Evolutionary conservation across 2,888 invertebrate genomes (phyloP).

Genomic region (Oligia latruncula): DNA sequence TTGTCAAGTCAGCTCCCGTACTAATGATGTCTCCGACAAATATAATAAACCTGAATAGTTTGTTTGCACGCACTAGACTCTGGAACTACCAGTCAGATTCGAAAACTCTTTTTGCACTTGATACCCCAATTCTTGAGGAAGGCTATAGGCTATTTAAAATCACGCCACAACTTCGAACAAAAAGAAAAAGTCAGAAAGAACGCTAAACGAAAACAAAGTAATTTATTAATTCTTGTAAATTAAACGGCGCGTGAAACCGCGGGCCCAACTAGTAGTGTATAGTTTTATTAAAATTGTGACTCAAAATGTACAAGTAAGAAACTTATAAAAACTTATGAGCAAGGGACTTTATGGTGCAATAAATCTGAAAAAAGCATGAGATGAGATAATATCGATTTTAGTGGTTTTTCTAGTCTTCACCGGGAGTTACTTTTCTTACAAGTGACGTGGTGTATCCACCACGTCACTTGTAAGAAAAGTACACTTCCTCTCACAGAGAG

Average conservation of each 20-base stretch:
- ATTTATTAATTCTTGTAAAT: not conserved
- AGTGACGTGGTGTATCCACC: not conserved
- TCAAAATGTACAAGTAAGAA: not conserved
- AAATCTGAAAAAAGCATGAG: not conserved
- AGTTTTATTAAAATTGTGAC: not conserved
- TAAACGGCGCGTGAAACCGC: not conserved
- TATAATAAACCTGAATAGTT: not conserved
- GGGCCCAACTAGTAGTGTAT: too few species aligned
- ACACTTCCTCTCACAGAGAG: not conserved
- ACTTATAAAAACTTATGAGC: not conserved
- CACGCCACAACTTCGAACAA: too few species aligned
- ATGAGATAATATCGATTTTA: not conserved
- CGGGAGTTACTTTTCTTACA: not conserved
- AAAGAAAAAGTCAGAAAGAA: not conserved
- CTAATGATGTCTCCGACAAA: too few species aligned
- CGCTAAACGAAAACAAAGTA: not conserved
- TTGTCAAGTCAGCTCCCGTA: too few species aligned
- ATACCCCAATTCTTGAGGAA: not conserved
- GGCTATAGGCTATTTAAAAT: not conserved
- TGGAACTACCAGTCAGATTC: not conserved
- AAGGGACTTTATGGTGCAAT: not conserved
- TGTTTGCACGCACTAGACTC: not conserved
- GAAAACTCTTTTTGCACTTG: not conserved
- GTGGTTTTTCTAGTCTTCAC: not conserved
- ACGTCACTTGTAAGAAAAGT: too few species aligned